Conservation (phyloP, 2,797 vertebrate genomes). For the Helarctos malayanus region DNA sequence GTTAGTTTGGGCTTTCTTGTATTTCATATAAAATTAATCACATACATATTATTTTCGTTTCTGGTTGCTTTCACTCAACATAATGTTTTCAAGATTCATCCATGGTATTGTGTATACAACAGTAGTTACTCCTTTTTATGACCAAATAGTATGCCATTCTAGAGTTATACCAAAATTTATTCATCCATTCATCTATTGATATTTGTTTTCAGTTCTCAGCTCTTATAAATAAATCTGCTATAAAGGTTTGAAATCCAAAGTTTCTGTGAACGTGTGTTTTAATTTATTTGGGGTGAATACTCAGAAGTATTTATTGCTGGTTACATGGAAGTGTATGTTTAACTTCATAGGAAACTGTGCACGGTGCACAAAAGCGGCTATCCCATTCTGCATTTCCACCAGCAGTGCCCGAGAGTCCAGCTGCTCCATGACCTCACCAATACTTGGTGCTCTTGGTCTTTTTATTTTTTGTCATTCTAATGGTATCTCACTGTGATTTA, state of each 20-base stretch:
- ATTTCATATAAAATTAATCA: constrained; percentile 59
- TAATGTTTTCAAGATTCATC: constrained; percentile 12
- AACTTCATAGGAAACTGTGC: constrained; percentile 29
- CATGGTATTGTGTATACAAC: not conserved
- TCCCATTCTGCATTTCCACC: not conserved
- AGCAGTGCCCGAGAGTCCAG: not conserved
- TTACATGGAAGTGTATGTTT: not conserved
- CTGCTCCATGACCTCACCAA: not conserved
- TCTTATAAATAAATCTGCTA: constrained; percentile 48
- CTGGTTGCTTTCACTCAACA: constrained; percentile 44
- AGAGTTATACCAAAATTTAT: not conserved
- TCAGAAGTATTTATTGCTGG: not conserved
- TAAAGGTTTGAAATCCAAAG: constrained; percentile 6
- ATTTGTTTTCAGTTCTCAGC: constrained; percentile 46
- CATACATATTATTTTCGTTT: constrained; percentile 43
- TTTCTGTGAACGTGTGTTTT: constrained; percentile 16
- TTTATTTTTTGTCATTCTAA: constrained; percentile 11
- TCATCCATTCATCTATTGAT: constrained; percentile 30
- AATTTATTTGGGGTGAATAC: constrained; percentile 13
- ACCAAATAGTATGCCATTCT: not conserved
- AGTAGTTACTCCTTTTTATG: constrained; percentile 29
- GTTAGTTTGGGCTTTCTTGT: constrained; percentile 23
- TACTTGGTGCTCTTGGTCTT: not conserved
- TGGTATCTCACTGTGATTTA: not conserved
- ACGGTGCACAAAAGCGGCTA: not conserved